Evolutionary conservation across 2,113 vertebrate species (phyloP).

Genomic region (Leptobrachium ailaonicum): DNA sequence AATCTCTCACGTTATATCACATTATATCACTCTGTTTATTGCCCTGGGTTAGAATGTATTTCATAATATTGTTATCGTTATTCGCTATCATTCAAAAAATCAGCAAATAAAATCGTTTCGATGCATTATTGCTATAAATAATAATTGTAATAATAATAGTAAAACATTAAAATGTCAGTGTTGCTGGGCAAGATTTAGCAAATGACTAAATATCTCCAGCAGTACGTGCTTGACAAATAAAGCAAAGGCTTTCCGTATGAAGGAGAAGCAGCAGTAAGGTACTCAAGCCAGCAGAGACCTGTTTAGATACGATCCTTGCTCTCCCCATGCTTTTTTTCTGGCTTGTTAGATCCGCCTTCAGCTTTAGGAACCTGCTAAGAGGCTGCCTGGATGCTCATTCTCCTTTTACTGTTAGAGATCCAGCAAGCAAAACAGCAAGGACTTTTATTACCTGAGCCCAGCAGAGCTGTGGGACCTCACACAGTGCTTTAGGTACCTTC

Average conservation of each 20-base stretch:
- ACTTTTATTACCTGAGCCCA: background rate
- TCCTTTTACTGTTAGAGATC: no score
- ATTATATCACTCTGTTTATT: no score
- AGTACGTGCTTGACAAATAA: background rate
- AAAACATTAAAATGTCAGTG: background rate
- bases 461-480: no score
- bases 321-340: background rate
- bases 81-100: no score
- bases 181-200: background rate
- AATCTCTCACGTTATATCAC: no score
- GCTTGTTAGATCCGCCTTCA: background rate
- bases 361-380: background rate
- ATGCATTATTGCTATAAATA: no score
- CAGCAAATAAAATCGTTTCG: no score
- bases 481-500: no score
- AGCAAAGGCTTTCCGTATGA: background rate
- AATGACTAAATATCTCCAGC: background rate
- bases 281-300: background rate
- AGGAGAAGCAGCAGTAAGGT: conserved; percentile 20
- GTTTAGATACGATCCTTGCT: background rate
- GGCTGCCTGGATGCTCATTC: background rate
- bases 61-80: no score
- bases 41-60: no score
- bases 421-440: background rate
- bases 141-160: no score